Evolutionary conservation across 2,888 invertebrate genomes (phyloP), one percentile per base, ranked within the genome.

Genomic region (Alloplasta piceator): DNA sequence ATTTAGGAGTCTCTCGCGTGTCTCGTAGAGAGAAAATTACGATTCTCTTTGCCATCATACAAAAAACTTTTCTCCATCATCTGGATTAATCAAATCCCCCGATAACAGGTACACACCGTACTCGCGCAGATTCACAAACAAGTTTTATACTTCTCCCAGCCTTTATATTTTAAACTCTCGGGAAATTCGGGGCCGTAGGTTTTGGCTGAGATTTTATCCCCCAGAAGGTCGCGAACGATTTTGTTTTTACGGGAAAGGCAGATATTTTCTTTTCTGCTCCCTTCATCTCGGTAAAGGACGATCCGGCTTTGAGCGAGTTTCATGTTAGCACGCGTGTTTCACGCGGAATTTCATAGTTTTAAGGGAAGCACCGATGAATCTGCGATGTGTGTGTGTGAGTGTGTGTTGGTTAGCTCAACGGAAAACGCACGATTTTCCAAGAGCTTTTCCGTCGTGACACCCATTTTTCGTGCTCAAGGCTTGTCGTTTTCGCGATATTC

Each of bases 301-400:
- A 52, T 52, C 9, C 10, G 56, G 66, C 48, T 60, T 58, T 50
- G 48, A 60, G 48, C 46, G 48, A 60, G 43, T 58, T 67, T 43
- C 55, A 74, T 64, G 68, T 79, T 79, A 68, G 68, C 70, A 74
- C 60, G 64, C 74, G 68, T 70, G 77, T 78, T 74, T 74, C 68
- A 81, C 77, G 70, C 73, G 77, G 77, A 61, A 78, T 81, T 74
- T 74, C 60, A 66, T 74, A 81, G 73, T 81, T 81, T 81, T 58
- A 55, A 43, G 52, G 70, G 50, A 63, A 48, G 46, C 58, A 36
- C 26, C 26, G 26, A 26, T 12, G 52, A 60, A 60, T 48, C 46
- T 60, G 9, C 76, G 56, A 68, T 52, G 14, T 67, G 56, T 56
- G 64, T 73, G 68, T 26, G 26, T 26, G 26, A 46, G 64, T 73